Base-by-base conservation (phyloP, 2,797 vertebrate species). In the Sebastes cheni region DNA sequence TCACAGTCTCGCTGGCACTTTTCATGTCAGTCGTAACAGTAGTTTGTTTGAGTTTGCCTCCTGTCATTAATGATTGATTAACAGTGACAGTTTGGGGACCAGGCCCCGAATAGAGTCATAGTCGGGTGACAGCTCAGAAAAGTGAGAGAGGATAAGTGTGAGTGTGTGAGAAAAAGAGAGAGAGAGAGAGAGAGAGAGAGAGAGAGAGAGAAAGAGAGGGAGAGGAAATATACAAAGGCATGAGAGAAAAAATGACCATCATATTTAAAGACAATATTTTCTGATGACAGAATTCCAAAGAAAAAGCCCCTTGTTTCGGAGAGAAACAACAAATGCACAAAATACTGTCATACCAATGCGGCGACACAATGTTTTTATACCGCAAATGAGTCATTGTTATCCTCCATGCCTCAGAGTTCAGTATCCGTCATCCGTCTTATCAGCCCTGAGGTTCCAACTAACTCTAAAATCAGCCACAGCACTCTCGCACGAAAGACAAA, bases 31-130 rank as follows among this genome's bases (percentile, higher is more conserved):
- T 58, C 11, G 9, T 72, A 50, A 79, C 7, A 67, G 55, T 27
- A 58, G 79, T 75, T 83, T 86, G 62, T 86, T 77, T 81, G 72
- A 74, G 78, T 79, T 87, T 73, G 77, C 64, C 54, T 82, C 27
- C 56, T 75, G 87, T 84, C 83, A 82, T 88, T 79, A 86, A 72
- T 84, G 83, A 92, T 72, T 86, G 89, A 91, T 90, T 75, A 75
- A 70, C 54, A 56, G 76, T 87, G 90, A 92, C 87, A 86, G 84
- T 65, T 83, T 67, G 71, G 73, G 79, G 75, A 82, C 73, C 80
- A 61, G 59, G 72, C 70, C 69, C 69, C 75, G 62, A 77, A 76
- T 42, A 75, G 58, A 81, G 60, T 74, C 83, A 83, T 27, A 61
- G 71, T 65, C 11, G 8, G 60, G 18, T 79, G 85, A 84, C 69